phyloP scores from a whole-genome alignment of 2,113 vertebrate genomes.

The Gracilinanus agilis region DNA sequence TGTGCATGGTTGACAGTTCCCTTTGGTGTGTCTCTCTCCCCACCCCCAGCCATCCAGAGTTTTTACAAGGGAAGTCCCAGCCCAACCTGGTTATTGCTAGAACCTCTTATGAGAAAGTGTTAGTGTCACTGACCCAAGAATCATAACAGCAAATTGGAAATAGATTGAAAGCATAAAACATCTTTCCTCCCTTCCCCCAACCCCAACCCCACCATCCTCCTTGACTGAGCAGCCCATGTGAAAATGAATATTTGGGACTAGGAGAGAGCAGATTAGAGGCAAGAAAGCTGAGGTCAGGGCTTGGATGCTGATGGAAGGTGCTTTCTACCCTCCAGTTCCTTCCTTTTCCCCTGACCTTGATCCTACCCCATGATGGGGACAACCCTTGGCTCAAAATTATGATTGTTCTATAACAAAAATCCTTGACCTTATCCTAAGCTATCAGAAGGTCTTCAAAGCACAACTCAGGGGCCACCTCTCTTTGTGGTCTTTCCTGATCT shows the following conservation, averaged over 20 bases:
- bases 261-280: neutral
- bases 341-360: neutral
- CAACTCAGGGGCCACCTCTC: neutral
- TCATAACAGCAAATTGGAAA: neutral
- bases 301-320: neutral
- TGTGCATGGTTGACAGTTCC: neutral
- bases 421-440: neutral
- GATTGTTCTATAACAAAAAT: neutral
- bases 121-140: neutral
- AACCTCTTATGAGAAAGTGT: neutral
- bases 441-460: neutral
- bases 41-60: neutral
- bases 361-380: neutral
- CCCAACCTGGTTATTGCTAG: neutral
- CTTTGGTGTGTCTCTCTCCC: neutral
- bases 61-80: neutral
- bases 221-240: neutral
- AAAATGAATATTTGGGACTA: neutral
- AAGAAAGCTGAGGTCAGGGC: neutral
- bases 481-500: neutral
- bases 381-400: neutral
- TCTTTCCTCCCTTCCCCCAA: neutral
- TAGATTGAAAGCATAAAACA: constrained; percentile 6
- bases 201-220: neutral
- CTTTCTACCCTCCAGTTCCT: neutral